Base-by-base conservation (phyloP, 2,888 invertebrate species). In the Dermolepida albohirtum region DNA sequence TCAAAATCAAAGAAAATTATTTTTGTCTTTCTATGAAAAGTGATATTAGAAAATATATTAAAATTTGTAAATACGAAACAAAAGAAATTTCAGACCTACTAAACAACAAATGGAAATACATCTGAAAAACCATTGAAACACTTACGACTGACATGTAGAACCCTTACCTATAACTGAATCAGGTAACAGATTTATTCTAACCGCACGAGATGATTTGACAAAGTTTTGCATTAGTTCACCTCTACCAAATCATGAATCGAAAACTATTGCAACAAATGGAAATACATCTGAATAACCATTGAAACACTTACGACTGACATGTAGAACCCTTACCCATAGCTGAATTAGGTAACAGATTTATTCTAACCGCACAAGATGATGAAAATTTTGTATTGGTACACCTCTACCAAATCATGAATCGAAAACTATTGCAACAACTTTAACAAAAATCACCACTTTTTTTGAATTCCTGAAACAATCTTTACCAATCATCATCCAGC, bases 341-440 rank as follows among this genome's bases (percentile, higher is more conserved):
- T 0, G 71, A 75, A 64, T 50, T 69, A 7, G 77, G 76, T 14
- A 79, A 80, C 66, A 74, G 71, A 73, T 81, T 72, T 62, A 76
- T 81, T 29, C 43, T 81, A 7, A 80, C 80, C 0, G 27, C 78
- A 5, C 78, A 79, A 73, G 79, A 81, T 57, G 78, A 80, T 67
- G n/a, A n/a, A n/a, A n/a, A n/a, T n/a, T n/a, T n/a, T n/a, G n/a
- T n/a, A 71, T 74, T 67, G 79, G 79, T 6, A 72, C 70, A 44
- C 70, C 79, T 0, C 70, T 82, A 8, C 74, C 73, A 5, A 78
- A 81, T 73, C 74, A 76, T 17, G 77, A 79, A 73, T 75, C 81
- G 0, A 22, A 40, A 43, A 80, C 79, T 0, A 72, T 81, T 6
- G 79, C 80, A 0, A 72, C 72, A 63, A 71, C 43, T 41, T 72